Evolutionary conservation across 2,888 invertebrate species (phyloP), one percentile per base, ranked within the genome.

Genomic region (Antheraea yamamai): DNA sequence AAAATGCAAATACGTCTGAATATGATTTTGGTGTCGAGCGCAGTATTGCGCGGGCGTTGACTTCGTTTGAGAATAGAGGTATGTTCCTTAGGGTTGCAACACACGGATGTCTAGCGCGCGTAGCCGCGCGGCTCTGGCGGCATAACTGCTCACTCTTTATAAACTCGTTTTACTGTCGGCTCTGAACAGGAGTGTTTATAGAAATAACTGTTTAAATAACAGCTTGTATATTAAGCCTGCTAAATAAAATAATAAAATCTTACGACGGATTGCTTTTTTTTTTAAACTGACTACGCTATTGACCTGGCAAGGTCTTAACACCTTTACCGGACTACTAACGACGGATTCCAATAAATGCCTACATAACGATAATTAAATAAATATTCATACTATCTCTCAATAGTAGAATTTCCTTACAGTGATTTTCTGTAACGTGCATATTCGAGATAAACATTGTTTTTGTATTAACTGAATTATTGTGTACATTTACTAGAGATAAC

Each of bases 1-100:
- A 86, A 88, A 89, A 91, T 89, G 89, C 87, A 88, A 89, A 91
- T 90, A 86, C 84, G 86, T 83, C 84, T 85, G 86, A 89, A 89
- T 91, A 89, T 87, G 87, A 89, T 89, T 89, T 90, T 88, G 85
- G 86, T 86, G 84, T 83, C 82, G 85, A 81, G 81, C 77, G 78
- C 76, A 82, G 80, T 82, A 81, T 76, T 77, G 79, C 78, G 85
- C 87, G 92, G 92, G 76, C 91, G 79, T 89, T 91, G 92, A 91
- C 91, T 88, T 79, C 80, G 76, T 78, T 79, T 80, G 78, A 78
- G 82, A 80, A 81, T 80, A 81, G 81, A 81, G 80, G 77, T 75
- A 79, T 77, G 73, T 74, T 72, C 74, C 71, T 74, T 66, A 76
- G 72, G 76, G 74, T 61, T 72, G 26, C 72, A 35, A 39, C 77